Evolutionary conservation across 2,888 invertebrate species (phyloP).

Genomic region (Pyrrhosoma nymphula): DNA sequence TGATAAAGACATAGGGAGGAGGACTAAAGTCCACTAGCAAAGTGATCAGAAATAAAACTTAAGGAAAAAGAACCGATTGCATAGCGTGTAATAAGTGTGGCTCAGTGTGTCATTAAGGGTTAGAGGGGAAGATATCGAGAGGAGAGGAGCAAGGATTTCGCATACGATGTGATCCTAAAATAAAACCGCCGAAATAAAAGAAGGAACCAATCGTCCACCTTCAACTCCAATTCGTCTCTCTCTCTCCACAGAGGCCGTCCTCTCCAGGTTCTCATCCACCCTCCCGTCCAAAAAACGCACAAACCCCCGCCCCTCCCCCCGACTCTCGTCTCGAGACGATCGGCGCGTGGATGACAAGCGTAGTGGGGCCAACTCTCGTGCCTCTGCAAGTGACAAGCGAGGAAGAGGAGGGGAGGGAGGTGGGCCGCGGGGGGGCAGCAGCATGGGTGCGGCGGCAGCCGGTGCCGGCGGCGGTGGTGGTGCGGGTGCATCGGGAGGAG

Average conservation of each 20-base stretch:
- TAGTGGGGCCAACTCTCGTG: background rate
- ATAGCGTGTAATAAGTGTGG: too few relatives aligned
- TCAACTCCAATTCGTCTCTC: background rate
- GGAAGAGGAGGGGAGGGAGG: background rate
- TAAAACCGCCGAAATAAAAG: background rate
- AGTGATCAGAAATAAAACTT: too few relatives aligned
- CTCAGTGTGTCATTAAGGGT: too few relatives aligned
- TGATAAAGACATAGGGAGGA: too few relatives aligned
- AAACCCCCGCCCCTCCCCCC: too few relatives aligned
- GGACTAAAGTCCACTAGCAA: too few relatives aligned
- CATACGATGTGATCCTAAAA: constrained; percentile 30
- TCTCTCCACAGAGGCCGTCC: background rate
- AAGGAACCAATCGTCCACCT: background rate
- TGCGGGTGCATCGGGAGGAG: background rate
- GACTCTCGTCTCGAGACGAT: background rate
- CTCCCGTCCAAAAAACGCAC: background rate
- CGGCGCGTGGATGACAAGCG: constrained; percentile 58
- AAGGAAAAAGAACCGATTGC: too few relatives aligned
- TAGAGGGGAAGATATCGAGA: background rate
- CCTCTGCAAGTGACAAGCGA: constrained; percentile 48
- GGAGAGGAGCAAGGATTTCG: too few relatives aligned
- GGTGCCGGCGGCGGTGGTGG: background rate
- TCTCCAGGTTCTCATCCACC: background rate
- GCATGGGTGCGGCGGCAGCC: constrained; percentile 1
- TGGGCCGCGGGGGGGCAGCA: background rate